phyloP scores from a whole-genome alignment of 1,140 invertebrate genomes.

The Dendrolimus punctatus region DNA sequence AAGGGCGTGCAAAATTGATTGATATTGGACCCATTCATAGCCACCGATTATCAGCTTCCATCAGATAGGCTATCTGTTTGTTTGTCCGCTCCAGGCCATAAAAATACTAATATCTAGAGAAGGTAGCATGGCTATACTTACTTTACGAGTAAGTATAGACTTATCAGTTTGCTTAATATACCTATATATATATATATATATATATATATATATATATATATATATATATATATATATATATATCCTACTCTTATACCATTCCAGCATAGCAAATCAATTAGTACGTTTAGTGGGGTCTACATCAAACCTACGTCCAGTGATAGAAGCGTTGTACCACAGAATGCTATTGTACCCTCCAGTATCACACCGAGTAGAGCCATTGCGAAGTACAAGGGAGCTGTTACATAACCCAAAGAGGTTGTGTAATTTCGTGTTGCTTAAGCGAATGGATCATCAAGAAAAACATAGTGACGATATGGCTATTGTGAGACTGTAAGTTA shows the following conservation, averaged over 20 bases:
- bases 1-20: too few species aligned
- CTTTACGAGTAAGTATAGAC: too few species aligned
- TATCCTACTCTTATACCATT: not conserved
- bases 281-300: conserved; percentile 89
- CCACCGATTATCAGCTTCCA: too few species aligned
- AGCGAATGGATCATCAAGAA: conserved; percentile 78
- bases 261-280: conserved; percentile 89
- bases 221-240: too few species aligned
- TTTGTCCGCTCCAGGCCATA: too few species aligned
- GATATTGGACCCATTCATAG: too few species aligned
- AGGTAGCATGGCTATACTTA: too few species aligned
- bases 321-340: conserved; percentile 93
- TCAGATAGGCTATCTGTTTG: too few species aligned
- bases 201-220: too few species aligned
- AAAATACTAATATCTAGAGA: too few species aligned
- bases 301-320: conserved; percentile 86
- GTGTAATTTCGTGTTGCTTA: conserved; percentile 79
- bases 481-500: conserved; percentile 87
- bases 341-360: conserved; percentile 92
- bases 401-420: conserved; percentile 82
- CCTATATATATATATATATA: too few species aligned
- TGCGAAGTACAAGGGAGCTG: conserved; percentile 84
- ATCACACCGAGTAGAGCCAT: conserved; percentile 86
- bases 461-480: conserved; percentile 91
- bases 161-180: too few species aligned